phyloP scores from a whole-genome alignment of 2,888 invertebrate species.

The Abscondita cerata region DNA sequence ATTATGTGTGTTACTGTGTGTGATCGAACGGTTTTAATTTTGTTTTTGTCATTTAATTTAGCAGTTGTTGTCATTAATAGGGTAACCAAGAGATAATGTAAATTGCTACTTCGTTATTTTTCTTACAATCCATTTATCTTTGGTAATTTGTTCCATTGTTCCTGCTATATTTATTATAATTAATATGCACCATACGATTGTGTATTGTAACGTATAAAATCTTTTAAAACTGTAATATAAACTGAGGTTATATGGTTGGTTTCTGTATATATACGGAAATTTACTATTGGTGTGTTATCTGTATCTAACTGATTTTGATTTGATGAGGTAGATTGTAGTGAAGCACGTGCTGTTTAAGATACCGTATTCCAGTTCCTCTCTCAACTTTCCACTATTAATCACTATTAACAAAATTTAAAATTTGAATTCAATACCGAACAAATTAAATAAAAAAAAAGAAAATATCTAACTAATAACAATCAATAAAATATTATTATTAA shows the following conservation, averaged over 20 bases:
- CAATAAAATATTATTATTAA: constrained; percentile 20
- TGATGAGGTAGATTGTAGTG: constrained; percentile 58
- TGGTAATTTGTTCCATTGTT: constrained; percentile 20
- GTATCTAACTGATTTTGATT: constrained; percentile 58
- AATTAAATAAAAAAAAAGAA: constrained; percentile 33
- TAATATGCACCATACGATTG: constrained; percentile 32
- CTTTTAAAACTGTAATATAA: constrained; percentile 35
- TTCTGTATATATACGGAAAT: constrained; percentile 56
- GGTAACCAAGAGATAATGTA: constrained; percentile 29
- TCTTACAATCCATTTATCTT: constrained; percentile 30
- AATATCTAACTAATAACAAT: constrained; percentile 31
- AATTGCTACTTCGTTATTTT: constrained; percentile 19
- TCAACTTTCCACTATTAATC: constrained; percentile 51
- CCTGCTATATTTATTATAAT: constrained; percentile 21
- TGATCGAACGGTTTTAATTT: constrained; percentile 2
- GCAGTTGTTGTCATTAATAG: constrained; percentile 10
- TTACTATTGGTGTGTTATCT: constrained; percentile 54
- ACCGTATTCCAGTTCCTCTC: constrained; percentile 54
- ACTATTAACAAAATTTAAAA: constrained; percentile 39
- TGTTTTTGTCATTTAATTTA: constrained; percentile 13
- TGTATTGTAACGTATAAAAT: constrained; percentile 24
- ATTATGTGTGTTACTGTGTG: constrained; percentile 15
- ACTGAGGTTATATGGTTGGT: constrained; percentile 54
- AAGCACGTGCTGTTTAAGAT: constrained; percentile 55
- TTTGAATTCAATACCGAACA: constrained; percentile 37